Base-by-base conservation (phyloP, 2,888 invertebrate species). In the Synergus laeviventris region DNA sequence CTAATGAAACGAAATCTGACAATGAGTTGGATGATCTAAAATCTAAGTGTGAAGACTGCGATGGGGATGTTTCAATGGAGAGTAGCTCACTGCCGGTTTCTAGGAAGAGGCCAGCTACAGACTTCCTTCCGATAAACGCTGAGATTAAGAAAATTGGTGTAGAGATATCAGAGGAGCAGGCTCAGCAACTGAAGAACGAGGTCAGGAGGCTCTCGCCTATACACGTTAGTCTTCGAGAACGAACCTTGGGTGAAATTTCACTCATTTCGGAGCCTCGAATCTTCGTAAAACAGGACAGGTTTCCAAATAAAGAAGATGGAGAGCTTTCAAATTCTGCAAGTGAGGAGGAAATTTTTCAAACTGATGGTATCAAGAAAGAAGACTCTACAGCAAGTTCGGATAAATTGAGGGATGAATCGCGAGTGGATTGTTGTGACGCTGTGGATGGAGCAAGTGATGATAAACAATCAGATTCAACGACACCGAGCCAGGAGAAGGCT, bases 181-280 rank as follows among this genome's bases (percentile, higher is more conserved):
- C 88, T 24, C 89, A 85, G 56, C 90, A 89, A 75, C 78, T 89
- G 75, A 86, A 86, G 42, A 89, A 89, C 78, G 90, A 91, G 56
- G 85, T 89, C 14, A 85, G 88, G 42, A 85, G 91, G 39, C 83
- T 91, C 62, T 91, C 90, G 5, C 91, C 91, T 74, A 87, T 90
- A 16, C 80, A 89, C 78, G 89, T 91, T 24, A 89, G 90, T 49
- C 86, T 86, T 14, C 86, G 87, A 1, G 91, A 91, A 74, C 85
- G 90, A 2, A 91, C 91, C 0, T 82, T 91, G 1, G 90, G 89
- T 39, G 91, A 91, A 74, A 88, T 91, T 45, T 90, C 89, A 0
- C 81, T 91, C 18, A 89, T 88, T 0, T 84, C 87, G 5, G 85
- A 86, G 64, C 82, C 83, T 12, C 82, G 84, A 16, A 75, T 81